phyloP scores from a whole-genome alignment of 2,797 vertebrate species.

The Ceryle rudis region DNA sequence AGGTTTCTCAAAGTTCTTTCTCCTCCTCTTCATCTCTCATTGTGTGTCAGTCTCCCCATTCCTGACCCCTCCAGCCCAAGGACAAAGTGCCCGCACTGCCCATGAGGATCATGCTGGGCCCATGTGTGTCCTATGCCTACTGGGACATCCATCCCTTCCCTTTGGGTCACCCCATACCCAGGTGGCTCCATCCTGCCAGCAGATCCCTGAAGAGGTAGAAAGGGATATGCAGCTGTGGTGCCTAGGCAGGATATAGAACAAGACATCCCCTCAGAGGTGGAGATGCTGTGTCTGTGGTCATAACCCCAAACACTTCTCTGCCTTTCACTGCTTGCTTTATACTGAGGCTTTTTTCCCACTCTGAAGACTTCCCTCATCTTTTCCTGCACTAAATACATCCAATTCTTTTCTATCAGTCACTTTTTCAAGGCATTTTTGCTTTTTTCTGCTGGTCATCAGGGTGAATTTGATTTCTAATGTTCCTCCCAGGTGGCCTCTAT shows the following conservation, averaged over 20 bases:
- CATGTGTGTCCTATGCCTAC: accelerated
- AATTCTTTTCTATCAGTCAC: neutral
- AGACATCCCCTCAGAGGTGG: neutral
- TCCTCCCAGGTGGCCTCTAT: neutral
- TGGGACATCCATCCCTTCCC: neutral
- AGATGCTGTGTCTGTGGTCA: neutral
- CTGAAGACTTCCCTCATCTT: neutral
- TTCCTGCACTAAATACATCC: neutral
- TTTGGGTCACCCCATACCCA: neutral
- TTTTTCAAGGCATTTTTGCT: neutral
- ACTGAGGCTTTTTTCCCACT: neutral
- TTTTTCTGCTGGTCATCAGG: neutral
- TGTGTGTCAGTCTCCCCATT: neutral
- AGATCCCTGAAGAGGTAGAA: neutral
- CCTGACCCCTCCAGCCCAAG: neutral
- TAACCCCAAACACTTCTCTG: neutral
- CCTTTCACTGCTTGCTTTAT: neutral
- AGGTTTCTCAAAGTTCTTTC: neutral
- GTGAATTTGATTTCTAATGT: neutral
- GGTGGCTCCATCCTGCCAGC: neutral
- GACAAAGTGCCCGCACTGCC: neutral
- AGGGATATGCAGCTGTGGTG: neutral
- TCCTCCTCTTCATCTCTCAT: neutral
- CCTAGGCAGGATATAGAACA: neutral
- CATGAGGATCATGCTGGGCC: neutral